These are phyloP conservation scores for Petrolisthes manimaculis DNA, from an alignment of 2,888 invertebrate species.

Conservation along the genomic window DNA sequence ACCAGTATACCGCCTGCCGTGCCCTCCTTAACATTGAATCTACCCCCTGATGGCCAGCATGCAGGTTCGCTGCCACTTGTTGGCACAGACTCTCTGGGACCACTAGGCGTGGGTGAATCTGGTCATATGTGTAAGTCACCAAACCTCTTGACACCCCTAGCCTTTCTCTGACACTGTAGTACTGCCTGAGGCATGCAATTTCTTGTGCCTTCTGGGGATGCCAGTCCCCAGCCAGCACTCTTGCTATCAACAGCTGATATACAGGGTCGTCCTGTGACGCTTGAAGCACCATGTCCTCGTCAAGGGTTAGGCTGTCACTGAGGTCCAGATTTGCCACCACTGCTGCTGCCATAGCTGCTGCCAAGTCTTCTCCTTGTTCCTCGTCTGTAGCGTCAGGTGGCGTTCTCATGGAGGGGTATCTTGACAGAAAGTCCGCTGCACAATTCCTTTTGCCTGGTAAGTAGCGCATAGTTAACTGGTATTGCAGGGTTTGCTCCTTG, in stretches of 20 bases:
- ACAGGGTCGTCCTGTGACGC: conserved; percentile 2
- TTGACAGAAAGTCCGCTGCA: conserved; percentile 22
- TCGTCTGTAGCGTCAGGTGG: neutral
- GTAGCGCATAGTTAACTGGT: conserved; percentile 35
- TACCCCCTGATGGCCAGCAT: conserved; percentile 11
- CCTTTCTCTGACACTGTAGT: neutral
- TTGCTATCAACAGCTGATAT: neutral
- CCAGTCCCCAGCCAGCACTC: conserved; percentile 2
- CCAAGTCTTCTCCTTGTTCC: neutral
- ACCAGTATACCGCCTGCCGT: conserved; percentile 26
- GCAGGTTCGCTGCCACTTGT: conserved; percentile 1
- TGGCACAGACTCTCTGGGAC: neutral
- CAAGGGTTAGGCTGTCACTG: conserved; percentile 1
- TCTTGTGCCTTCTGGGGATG: conserved; percentile 1
- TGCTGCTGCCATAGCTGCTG: neutral
- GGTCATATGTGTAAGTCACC: conserved; percentile 18
- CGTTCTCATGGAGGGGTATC: conserved; percentile 6
- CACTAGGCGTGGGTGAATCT: neutral
- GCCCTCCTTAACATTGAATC: conserved; percentile 25
- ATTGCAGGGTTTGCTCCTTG: conserved; percentile 18
- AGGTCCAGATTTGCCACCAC: conserved; percentile 17
- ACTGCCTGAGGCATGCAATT: neutral
- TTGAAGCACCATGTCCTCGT: conserved; percentile 15
- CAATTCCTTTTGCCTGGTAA: conserved; percentile 17
- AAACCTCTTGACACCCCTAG: neutral